Conservation (phyloP, 1,140 invertebrate species). For the Hestina assimilis region DNA sequence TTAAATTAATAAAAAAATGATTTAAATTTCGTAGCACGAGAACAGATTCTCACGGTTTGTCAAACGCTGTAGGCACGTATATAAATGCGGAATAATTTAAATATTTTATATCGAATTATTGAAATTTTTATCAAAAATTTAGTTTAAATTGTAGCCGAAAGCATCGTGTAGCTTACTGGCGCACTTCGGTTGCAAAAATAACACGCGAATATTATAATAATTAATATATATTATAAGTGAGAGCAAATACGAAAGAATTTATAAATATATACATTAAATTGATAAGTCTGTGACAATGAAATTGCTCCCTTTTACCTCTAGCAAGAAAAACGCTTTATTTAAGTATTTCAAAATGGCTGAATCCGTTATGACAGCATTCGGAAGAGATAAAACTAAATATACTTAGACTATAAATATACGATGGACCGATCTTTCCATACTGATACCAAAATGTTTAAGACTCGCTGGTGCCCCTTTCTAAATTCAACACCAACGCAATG, state of each 20-base stretch:
- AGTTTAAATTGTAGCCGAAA: constrained; percentile 13
- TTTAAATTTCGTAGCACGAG: constrained; percentile 35
- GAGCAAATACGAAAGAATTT: not conserved
- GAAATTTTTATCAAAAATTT: constrained; percentile 15
- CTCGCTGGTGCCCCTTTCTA: too few relatives aligned
- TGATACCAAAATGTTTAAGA: too few relatives aligned
- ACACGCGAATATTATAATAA: not conserved
- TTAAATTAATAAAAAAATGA: too few relatives aligned
- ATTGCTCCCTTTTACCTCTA: too few relatives aligned
- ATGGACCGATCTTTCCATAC: too few relatives aligned
- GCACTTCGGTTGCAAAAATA: constrained; percentile 1
- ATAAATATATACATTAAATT: not conserved
- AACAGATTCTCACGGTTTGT: constrained; percentile 35
- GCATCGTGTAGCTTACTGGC: constrained; percentile 6
- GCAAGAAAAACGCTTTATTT: too few relatives aligned
- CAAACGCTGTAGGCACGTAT: constrained; percentile 14
- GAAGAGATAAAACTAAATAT: too few relatives aligned
- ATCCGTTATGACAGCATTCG: too few relatives aligned
- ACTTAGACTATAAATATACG: too few relatives aligned
- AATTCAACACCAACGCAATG: too few relatives aligned
- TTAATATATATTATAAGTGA: not conserved
- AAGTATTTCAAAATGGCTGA: too few relatives aligned
- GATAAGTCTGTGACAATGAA: constrained; percentile 3
- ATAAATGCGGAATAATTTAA: constrained; percentile 18
- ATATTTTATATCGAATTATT: constrained; percentile 18